phyloP scores from a whole-genome alignment of 2,797 vertebrate species.

The Ambastaia sidthimunki region DNA sequence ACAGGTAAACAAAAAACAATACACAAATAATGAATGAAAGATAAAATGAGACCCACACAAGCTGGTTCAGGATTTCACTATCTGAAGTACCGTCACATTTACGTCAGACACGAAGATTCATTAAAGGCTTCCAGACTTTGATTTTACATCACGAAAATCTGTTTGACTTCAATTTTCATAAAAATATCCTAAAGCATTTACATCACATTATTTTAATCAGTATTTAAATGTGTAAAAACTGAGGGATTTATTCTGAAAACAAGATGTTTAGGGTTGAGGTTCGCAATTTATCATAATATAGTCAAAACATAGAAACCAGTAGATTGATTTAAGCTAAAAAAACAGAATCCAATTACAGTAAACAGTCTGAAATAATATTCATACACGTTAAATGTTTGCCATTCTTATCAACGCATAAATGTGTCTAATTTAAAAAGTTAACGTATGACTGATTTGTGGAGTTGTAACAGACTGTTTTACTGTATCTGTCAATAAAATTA shows the following conservation, averaged over 20 bases:
- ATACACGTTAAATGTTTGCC: too few relatives aligned
- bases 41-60: neutral
- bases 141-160: conserved; percentile 49
- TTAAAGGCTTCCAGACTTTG: conserved; percentile 22
- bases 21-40: neutral
- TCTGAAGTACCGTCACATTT: neutral
- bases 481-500: conserved; percentile 34
- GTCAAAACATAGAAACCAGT: neutral
- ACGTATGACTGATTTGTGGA: neutral
- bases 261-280: neutral
- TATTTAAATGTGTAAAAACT: conserved; percentile 21
- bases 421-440: neutral
- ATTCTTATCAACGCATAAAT: too few relatives aligned
- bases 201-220: conserved; percentile 6
- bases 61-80: neutral
- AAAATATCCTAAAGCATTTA: neutral
- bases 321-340: neutral
- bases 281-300: neutral
- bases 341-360: neutral
- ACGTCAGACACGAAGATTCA: too few relatives aligned
- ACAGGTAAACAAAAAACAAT: neutral
- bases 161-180: conserved; percentile 6
- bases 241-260: conserved; percentile 22
- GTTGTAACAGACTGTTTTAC: conserved; percentile 44
- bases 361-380: neutral